phyloP scores from a whole-genome alignment of 64 coral and sea anemone species.

The Stylophora pistillata region DNA sequence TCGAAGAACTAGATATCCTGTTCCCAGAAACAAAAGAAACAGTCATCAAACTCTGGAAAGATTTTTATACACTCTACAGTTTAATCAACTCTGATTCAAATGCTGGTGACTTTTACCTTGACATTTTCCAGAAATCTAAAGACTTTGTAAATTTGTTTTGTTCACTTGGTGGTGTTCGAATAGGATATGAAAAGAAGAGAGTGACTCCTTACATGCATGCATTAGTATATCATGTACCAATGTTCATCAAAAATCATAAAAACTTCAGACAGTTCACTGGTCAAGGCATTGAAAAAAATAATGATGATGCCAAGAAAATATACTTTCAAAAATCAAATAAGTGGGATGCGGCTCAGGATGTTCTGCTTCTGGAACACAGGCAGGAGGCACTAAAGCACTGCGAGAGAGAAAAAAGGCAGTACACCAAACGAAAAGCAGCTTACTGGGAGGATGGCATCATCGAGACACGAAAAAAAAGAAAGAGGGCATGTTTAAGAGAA shows the following conservation, averaged over 20 bases:
- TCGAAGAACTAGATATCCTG: constrained; percentile 35
- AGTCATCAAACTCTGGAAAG: constrained; percentile 37
- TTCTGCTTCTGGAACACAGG: constrained; percentile 33
- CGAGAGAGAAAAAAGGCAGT: constrained; percentile 47
- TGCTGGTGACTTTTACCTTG: not conserved
- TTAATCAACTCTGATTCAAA: not conserved
- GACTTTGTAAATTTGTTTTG: constrained; percentile 49
- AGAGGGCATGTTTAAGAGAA: constrained; percentile 36
- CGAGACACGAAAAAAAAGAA: constrained; percentile 39
- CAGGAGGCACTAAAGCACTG: constrained; percentile 37
- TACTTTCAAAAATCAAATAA: constrained; percentile 40
- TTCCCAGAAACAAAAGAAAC: constrained; percentile 42
- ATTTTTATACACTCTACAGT: not conserved
- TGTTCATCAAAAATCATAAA: constrained; percentile 32
- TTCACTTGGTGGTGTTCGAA: constrained; percentile 44
- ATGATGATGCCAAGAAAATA: not conserved
- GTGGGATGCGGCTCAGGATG: constrained; percentile 43
- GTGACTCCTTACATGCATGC: constrained; percentile 68
- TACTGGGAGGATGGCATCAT: constrained; percentile 50
- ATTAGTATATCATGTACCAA: constrained; percentile 42
- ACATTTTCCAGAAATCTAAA: constrained; percentile 37
- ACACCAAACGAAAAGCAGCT: constrained; percentile 39
- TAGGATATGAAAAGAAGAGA: constrained; percentile 22
- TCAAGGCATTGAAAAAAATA: constrained; percentile 49
- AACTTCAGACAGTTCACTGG: constrained; percentile 60